Base-by-base conservation (phyloP, 2,888 invertebrate genomes). In the Mythimna pallens region DNA sequence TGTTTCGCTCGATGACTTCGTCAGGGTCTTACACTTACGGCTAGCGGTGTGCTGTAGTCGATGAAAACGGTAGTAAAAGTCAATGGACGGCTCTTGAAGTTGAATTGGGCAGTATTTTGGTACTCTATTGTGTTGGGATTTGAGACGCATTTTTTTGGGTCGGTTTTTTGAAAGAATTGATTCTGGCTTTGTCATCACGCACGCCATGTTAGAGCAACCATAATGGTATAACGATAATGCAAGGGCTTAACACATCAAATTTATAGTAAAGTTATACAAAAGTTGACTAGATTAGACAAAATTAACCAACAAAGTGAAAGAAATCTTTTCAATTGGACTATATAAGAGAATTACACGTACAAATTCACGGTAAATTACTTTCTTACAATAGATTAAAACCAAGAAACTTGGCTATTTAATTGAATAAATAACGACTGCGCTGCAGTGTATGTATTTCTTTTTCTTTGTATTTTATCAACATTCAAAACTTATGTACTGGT, bases 1-100 rank as follows among this genome's bases (percentile, higher is more conserved):
- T 84, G 86, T 82, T 87, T 86, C 84, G 86, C 87, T 71, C 86
- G 58, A 50, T 86, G 86, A 77, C 83, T 87, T 83, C 87, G 70
- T 73, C 68, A 78, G 82, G 73, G 65, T 67, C 66, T 76, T 58
- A 54, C 72, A 43, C 69, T 79, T 54, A 50, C 72, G 50, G 70
- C 36, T 77, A 84, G 78, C 77, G 74, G 82, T 61, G 68, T 66
- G 69, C 59, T 70, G 73, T 81, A 78, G 70, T 66, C 62, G 40
- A 20, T 70, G 12, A 62, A 54, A 86, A 80, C 78, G 81, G 81
- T 84, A 81, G 79, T 80, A 74, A 65, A 79, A 78, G 85, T 86
- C 85, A 86, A 72, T 66, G 78, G 71, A 78, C 76, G 73, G 34
- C 9, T 58, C 30, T 78, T 72, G 57, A 65, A 62, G 65, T 52